Conservation (phyloP, 2,113 vertebrate species). For the Coptodon bakossiorum region DNA sequence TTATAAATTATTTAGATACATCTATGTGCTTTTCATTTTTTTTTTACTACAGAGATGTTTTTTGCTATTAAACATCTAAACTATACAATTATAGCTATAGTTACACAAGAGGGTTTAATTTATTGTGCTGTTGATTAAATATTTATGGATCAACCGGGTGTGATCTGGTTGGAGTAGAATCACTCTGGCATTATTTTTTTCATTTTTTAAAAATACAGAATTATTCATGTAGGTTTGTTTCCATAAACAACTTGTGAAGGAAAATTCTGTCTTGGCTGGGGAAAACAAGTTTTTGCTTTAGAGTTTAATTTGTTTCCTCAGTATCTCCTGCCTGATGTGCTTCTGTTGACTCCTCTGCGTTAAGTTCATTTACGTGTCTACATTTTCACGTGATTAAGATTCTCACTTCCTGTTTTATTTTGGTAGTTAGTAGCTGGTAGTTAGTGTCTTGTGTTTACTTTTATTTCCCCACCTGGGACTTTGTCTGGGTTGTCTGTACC, state of each 20-base stretch:
- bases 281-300: neutral
- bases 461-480: neutral
- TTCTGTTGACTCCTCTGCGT: neutral
- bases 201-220: neutral
- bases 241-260: neutral
- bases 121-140: neutral
- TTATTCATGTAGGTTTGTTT: neutral
- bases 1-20: neutral
- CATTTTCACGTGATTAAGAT: neutral
- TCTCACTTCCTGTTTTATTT: neutral
- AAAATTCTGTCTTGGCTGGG: neutral
- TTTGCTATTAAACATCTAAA: neutral
- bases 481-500: neutral
- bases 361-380: neutral
- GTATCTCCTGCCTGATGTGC: neutral
- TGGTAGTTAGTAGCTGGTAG: neutral
- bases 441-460: neutral
- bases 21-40: rapidly evolving
- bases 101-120: neutral
- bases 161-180: neutral
- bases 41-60: neutral
- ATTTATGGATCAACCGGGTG: neutral
- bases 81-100: neutral
- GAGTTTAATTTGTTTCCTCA: neutral
- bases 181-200: neutral